Conservation (phyloP, 64 coral and sea anemone species). For the Astreopora myriophthalma region DNA sequence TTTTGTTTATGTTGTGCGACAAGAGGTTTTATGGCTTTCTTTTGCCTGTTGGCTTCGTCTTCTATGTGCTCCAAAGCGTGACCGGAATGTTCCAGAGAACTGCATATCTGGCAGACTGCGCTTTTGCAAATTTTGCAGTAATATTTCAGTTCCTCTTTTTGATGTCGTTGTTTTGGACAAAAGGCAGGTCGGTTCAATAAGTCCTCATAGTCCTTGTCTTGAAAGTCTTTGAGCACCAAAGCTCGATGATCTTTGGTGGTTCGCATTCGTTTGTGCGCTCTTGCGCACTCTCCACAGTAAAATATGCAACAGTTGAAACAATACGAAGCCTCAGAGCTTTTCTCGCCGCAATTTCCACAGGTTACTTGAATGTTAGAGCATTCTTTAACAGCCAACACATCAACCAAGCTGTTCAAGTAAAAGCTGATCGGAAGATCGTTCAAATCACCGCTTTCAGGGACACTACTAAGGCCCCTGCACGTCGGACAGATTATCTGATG, state of each 20-base stretch:
- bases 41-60: neutral
- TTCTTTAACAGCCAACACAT: neutral
- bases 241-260: slow-evolving; percentile 47
- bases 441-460: neutral
- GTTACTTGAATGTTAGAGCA: neutral
- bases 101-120: slow-evolving; percentile 22
- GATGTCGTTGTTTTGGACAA: slow-evolving; percentile 64
- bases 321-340: slow-evolving; percentile 43
- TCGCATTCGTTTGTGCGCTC: slow-evolving; percentile 46
- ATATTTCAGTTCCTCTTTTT: slow-evolving; percentile 64
- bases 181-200: slow-evolving; percentile 57
- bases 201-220: slow-evolving; percentile 52
- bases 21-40: neutral
- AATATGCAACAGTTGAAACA: slow-evolving; percentile 74
- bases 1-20: neutral
- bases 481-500: neutral
- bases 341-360: slow-evolving; percentile 72
- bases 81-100: neutral
- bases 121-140: slow-evolving; percentile 68
- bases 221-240: slow-evolving; percentile 47
- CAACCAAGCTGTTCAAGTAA: neutral
- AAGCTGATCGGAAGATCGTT: neutral
- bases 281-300: slow-evolving; percentile 62
- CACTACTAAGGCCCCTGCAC: neutral
- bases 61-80: neutral